Evolutionary conservation across 2,888 invertebrate species (phyloP).

Genomic region (Meteorus cinctellus): DNA sequence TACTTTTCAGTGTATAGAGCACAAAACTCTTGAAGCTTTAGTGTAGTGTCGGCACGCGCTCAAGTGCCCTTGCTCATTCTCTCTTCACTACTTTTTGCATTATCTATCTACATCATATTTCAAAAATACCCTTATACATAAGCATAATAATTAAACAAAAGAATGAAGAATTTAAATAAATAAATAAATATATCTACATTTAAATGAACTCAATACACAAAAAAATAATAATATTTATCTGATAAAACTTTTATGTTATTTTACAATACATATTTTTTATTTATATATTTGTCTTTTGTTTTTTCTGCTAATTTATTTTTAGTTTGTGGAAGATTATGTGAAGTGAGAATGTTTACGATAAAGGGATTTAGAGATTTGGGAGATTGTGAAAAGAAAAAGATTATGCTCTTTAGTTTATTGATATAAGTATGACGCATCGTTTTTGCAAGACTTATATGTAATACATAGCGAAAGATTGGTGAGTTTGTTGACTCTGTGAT

Average conservation of each 20-base stretch:
- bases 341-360: not conserved
- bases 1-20: slow-evolving; percentile 30
- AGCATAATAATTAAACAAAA: not conserved
- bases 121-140: not conserved
- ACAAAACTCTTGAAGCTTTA: slow-evolving; percentile 34
- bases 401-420: too few relatives aligned
- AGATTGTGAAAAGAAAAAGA: not conserved
- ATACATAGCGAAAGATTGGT: not conserved
- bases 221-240: not conserved
- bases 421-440: too few relatives aligned
- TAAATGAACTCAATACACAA: not conserved
- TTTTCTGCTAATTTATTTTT: not conserved
- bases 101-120: not conserved
- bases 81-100: slow-evolving; percentile 18
- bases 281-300: not conserved
- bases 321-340: not conserved
- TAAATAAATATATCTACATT: not conserved
- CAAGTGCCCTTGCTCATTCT: slow-evolving; percentile 32
- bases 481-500: not conserved
- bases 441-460: not conserved
- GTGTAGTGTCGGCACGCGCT: slow-evolving; percentile 45
- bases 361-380: not conserved
- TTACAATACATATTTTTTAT: not conserved
- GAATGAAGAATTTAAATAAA: not conserved
- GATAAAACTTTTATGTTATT: not conserved